Evolutionary conservation across 2,888 invertebrate genomes (phyloP), one percentile per base, ranked within the genome.

Genomic region (Pantelozetes paolii): DNA sequence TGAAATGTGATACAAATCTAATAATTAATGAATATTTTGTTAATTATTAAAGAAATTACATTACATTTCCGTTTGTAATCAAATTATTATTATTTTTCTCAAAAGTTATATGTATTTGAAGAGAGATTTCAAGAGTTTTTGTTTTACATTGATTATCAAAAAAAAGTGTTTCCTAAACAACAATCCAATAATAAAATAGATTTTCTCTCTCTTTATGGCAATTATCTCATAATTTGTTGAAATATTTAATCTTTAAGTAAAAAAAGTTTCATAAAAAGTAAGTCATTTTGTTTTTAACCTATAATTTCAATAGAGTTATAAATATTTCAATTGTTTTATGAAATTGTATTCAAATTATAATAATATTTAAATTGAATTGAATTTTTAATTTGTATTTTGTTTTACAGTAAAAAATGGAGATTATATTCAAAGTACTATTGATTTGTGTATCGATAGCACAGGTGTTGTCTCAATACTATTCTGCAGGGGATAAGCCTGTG

Each of bases 111-210:
- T 48, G 48, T 2, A 48, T 48, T 48, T 48, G 20, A 48, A 6
- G 48, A 20, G n/a, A 2, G n/a, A 9, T 48, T 48, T 48, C 20
- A 48, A 48, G 20, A 9, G 2, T n/a, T 48, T 48, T 48, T n/a
- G 9, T 20, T 45, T n/a, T 5, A 48, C 48, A 48, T 48, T 48
- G n/a, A 48, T 48, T 20, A 20, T n/a, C 20, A 20, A 48, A 20
- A n/a, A n/a, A n/a, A n/a, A n/a, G n/a, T n/a, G n/a, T 48, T n/a
- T 48, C 48, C 45, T 9, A 48, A 48, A 48, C 48, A 20, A 48
- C 48, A 48, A 48, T 20, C 48, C 48, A 48, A 48, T 48, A 48
- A 48, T 48, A 48, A 48, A 48, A 2, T 48, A n/a, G 48, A 48
- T 48, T 48, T 48, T 20, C n/a, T 48, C n/a, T n/a, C 48, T 48